Evolutionary conservation across 2,113 vertebrate genomes (phyloP).

Genomic region (Phylloscopus trochiloides): DNA sequence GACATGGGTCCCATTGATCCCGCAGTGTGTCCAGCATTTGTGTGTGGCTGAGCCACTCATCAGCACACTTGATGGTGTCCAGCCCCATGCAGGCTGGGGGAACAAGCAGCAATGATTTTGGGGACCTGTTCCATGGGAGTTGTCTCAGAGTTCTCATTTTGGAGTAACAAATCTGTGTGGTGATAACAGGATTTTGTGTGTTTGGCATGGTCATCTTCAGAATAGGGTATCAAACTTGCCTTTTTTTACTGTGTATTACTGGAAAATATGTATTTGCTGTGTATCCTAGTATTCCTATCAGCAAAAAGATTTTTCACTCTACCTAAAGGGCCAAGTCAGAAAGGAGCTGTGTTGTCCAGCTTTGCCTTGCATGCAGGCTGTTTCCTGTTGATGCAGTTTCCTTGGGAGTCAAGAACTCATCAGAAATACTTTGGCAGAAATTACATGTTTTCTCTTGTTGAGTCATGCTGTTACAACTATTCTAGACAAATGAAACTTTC

Average conservation of each 20-base stretch:
- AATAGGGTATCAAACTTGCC: neutral
- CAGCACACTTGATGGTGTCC: no score
- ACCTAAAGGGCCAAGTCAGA: neutral
- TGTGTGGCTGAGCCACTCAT: neutral
- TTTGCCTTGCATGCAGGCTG: neutral
- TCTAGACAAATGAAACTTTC: neutral
- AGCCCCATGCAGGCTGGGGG: neutral
- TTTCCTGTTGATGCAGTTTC: neutral
- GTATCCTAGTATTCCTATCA: neutral
- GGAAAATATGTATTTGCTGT: neutral
- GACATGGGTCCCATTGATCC: rapidly evolving
- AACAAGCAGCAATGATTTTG: neutral
- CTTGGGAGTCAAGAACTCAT: neutral
- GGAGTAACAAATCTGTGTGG: neutral
- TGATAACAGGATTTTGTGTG: neutral
- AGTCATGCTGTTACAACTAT: neutral
- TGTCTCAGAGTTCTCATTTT: neutral
- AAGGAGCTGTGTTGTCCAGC: neutral
- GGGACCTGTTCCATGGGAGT: rapidly evolving
- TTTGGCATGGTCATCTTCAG: neutral
- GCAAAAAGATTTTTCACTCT: neutral
- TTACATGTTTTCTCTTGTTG: neutral
- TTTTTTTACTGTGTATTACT: neutral
- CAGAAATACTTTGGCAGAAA: neutral
- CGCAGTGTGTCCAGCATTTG: rapidly evolving